Evolutionary conservation across 2,888 invertebrate genomes (phyloP).

Genomic region (Agrochola lota): DNA sequence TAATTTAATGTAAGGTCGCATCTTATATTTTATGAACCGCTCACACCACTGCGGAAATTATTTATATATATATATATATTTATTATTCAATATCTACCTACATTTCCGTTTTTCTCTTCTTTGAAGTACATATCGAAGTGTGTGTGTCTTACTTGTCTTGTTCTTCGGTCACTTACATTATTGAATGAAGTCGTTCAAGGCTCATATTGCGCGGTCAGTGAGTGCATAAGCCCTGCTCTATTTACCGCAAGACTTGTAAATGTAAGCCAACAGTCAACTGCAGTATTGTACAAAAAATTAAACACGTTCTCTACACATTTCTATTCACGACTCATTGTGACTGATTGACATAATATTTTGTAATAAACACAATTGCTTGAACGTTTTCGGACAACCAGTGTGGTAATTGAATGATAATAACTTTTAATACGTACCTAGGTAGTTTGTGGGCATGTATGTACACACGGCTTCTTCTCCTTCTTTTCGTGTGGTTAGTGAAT

Average conservation of each 20-base stretch:
- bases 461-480: no score
- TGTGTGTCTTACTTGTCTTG: slow-evolving; percentile 35
- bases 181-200: slow-evolving; percentile 75
- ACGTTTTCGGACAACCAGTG: background rate
- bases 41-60: background rate
- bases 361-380: slow-evolving; percentile 27
- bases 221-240: slow-evolving; percentile 69
- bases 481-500: no score
- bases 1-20: background rate
- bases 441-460: background rate
- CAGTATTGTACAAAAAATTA: slow-evolving; percentile 18
- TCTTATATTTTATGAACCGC: background rate
- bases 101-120: background rate
- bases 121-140: background rate
- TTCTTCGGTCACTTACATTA: slow-evolving; percentile 58
- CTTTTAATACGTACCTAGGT: background rate
- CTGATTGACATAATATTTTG: slow-evolving; percentile 41
- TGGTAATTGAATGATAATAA: background rate
- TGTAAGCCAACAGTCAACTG: slow-evolving; percentile 34
- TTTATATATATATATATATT: no score
- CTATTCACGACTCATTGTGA: background rate
- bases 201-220: slow-evolving; percentile 73
- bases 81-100: background rate
- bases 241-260: slow-evolving; percentile 66
- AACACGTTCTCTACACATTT: slow-evolving; percentile 5